Conservation (phyloP, 2,888 invertebrate species). For the Cephus nigrinus region DNA sequence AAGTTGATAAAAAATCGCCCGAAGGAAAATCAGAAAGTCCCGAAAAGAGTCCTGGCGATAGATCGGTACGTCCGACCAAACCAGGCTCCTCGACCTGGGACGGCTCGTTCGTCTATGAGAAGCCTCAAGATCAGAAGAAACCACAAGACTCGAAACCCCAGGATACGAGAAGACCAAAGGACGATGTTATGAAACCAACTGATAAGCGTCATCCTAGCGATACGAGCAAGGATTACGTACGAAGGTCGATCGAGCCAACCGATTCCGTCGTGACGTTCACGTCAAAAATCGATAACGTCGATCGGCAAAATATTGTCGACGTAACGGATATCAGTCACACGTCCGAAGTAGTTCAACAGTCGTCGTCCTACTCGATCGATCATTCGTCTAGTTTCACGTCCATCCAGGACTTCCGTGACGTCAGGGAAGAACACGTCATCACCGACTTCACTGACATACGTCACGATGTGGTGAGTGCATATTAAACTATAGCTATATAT, state of each 20-base stretch:
- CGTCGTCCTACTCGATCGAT: conserved; percentile 50
- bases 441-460: conserved; percentile 66
- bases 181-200: conserved; percentile 2
- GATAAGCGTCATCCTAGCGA: conserved; percentile 13
- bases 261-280: not conserved
- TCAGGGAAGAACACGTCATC: conserved; percentile 65
- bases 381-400: conserved; percentile 54
- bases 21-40: conserved; percentile 25
- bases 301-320: conserved; percentile 53
- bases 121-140: conserved; percentile 28
- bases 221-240: not conserved
- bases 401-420: conserved; percentile 46
- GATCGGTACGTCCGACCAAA: conserved; percentile 42
- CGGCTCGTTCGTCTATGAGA: conserved; percentile 51
- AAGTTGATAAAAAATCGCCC: not conserved
- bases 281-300: conserved; percentile 17
- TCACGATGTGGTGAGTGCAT: conserved; percentile 51
- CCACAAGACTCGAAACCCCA: conserved; percentile 19
- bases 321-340: conserved; percentile 66
- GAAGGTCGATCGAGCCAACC: not conserved
- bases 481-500: not conserved
- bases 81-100: conserved; percentile 58
- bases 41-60: conserved; percentile 40
- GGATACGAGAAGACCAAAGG: conserved; percentile 25
- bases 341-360: conserved; percentile 43